A percentile compares a stretch with the other conserved stretches of the same genome.
Evolutionary conservation across 2,888 invertebrate genomes (phyloP).

Genomic region (Pheosia gnoma): DNA sequence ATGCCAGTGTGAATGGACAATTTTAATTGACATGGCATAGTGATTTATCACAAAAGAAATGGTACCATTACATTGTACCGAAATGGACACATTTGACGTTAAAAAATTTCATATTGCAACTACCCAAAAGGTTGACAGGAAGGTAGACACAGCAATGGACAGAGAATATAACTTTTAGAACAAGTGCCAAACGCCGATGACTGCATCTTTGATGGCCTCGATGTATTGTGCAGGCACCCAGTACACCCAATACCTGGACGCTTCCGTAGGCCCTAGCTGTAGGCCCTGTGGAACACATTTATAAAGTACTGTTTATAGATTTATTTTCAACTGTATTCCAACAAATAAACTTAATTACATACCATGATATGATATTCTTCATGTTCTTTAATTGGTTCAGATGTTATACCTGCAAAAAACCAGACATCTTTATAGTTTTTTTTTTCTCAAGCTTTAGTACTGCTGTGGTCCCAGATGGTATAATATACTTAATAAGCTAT

Average conservation of each 20-base stretch:
- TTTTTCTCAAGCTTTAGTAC: too few species aligned
- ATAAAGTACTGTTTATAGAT: neutral
- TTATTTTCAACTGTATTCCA: too few species aligned
- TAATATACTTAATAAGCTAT: too few species aligned
- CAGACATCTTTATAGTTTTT: neutral
- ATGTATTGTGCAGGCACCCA: constrained; percentile 97
- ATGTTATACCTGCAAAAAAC: constrained; percentile 76
- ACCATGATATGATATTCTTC: constrained; percentile 97
- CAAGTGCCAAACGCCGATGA: constrained; percentile 93
- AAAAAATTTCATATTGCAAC: constrained; percentile 69
- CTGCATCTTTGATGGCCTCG: constrained; percentile 95
- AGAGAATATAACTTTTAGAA: constrained; percentile 78
- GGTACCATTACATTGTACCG: constrained; percentile 67
- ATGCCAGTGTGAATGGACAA: constrained; percentile 78
- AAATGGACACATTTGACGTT: constrained; percentile 59
- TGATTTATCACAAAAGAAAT: constrained; percentile 74
- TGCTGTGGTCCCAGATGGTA: too few species aligned
- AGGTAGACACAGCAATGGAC: constrained; percentile 59
- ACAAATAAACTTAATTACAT: constrained; percentile 45
- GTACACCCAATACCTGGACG: constrained; percentile 96
- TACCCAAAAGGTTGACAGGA: constrained; percentile 69
- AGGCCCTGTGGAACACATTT: constrained; percentile 85
- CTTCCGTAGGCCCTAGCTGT: constrained; percentile 95
- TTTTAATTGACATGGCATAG: constrained; percentile 81
- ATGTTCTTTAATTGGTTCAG: constrained; percentile 94